Percentiles rank a stretch among this genome's conserved stretches.
These are phyloP conservation scores for Melanophora roralis DNA, from an alignment of 2,888 invertebrate genomes.

Conservation along the genomic window DNA sequence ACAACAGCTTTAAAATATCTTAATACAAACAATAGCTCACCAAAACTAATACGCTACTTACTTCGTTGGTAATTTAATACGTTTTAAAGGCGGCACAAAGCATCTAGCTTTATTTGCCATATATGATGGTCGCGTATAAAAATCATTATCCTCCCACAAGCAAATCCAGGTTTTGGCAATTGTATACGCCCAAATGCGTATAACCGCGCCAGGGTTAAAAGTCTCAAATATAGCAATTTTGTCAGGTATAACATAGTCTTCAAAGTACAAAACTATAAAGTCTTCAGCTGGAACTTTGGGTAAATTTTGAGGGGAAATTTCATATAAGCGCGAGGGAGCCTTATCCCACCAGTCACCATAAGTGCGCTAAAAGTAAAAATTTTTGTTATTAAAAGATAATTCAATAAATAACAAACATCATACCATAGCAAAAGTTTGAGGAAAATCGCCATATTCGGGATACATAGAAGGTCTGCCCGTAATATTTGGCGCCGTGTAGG, in stretches of 20 bases:
- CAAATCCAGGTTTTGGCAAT: constrained; percentile 81
- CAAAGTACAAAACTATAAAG: constrained; percentile 80
- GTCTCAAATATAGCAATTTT: constrained; percentile 88
- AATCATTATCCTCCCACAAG: constrained; percentile 83
- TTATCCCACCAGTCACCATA: constrained; percentile 92
- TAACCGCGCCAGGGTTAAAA: constrained; percentile 90
- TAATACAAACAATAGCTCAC: background rate
- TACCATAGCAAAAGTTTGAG: constrained; percentile 93
- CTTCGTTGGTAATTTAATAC: constrained; percentile 80
- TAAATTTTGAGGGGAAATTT: constrained; percentile 86
- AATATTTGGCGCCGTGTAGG: constrained; percentile 91
- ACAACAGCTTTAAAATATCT: too few species aligned
- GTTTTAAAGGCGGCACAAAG: constrained; percentile 85
- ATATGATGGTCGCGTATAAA: constrained; percentile 56
- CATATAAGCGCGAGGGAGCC: constrained; percentile 83
- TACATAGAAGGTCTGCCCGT: constrained; percentile 90
- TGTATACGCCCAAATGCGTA: constrained; percentile 86
- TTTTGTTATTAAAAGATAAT: background rate
- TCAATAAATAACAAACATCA: constrained; percentile 67
- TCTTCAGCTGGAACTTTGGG: constrained; percentile 84
- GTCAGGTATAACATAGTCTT: constrained; percentile 75
- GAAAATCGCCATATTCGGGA: constrained; percentile 94
- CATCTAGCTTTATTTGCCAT: constrained; percentile 81
- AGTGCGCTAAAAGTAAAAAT: constrained; percentile 81
- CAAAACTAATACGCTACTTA: constrained; percentile 67